Conservation (phyloP, 2,888 invertebrate genomes). For the Stenichneumon culpator region DNA sequence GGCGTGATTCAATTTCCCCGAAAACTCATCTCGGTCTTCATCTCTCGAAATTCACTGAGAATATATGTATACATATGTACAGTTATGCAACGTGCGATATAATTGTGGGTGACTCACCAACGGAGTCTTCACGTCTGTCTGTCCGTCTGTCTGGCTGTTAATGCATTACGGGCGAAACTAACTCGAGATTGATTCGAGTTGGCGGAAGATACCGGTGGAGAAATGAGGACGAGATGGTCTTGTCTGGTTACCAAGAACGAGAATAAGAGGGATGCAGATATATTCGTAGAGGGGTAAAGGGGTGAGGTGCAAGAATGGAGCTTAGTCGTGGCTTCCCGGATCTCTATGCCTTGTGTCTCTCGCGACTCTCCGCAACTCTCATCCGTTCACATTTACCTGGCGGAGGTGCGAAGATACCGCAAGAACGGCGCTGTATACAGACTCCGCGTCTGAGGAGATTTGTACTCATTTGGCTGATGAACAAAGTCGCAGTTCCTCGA, state of each 20-base stretch:
- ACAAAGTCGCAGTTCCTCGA: conserved; percentile 74
- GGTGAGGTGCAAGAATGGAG: conserved; percentile 24
- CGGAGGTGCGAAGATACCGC: conserved; percentile 49
- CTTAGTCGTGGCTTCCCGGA: conserved; percentile 36
- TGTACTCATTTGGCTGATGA: conserved; percentile 79
- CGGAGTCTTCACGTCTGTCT: conserved; percentile 17
- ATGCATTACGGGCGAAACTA: conserved; percentile 72
- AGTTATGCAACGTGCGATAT: background rate
- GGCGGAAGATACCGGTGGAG: conserved; percentile 70
- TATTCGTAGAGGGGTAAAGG: background rate
- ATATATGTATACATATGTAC: background rate
- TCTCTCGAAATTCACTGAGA: conserved; percentile 21
- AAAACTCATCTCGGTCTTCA: conserved; percentile 14
- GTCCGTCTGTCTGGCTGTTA: conserved; percentile 49
- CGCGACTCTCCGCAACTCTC: conserved; percentile 73
- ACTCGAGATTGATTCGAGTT: conserved; percentile 78
- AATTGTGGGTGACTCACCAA: conserved; percentile 6
- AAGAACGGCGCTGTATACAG: conserved; percentile 33
- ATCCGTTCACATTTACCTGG: conserved; percentile 78
- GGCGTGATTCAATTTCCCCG: conserved; percentile 16
- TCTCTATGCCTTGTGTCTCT: conserved; percentile 59
- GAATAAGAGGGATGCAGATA: background rate
- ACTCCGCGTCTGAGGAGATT: conserved; percentile 72
- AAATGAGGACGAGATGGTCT: conserved; percentile 47
- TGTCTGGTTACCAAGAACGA: conserved; percentile 26